Percentiles rank a stretch among this genome's conserved stretches.
Evolutionary conservation across 2,113 vertebrate genomes (phyloP).

Genomic region (Turdus rufiventris): DNA sequence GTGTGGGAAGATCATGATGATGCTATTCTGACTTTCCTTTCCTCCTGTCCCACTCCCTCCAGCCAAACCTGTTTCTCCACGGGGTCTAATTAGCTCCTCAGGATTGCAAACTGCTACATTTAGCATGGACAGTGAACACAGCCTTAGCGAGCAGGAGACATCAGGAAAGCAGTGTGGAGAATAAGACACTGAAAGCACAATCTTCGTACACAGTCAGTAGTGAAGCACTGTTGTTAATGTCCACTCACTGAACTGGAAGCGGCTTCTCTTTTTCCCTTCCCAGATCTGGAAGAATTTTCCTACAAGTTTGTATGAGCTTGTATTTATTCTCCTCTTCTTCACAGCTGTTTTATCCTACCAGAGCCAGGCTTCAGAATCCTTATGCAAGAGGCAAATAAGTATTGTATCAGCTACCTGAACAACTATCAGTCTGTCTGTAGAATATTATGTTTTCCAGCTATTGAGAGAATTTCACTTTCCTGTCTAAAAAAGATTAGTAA

Average conservation of each 20-base stretch:
- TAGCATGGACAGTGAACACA: neutral
- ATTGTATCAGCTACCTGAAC: neutral
- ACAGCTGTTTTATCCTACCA: neutral
- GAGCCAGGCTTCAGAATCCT: neutral
- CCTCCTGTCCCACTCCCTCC: rapidly evolving
- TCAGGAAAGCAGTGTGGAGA: neutral
- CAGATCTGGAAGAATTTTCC: neutral
- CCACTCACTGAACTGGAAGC: neutral
- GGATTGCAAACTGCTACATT: neutral
- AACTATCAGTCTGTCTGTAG: neutral
- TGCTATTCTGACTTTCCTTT: neutral
- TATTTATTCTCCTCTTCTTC: neutral
- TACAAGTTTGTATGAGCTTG: neutral
- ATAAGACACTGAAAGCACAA: neutral
- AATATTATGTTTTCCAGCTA: slow-evolving; percentile 1
- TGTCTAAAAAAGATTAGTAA: slow-evolving; percentile 13
- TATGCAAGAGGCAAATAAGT: neutral
- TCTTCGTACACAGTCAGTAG: neutral
- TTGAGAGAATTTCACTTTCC: slow-evolving; percentile 19
- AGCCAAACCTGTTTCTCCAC: neutral
- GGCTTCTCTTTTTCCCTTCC: neutral
- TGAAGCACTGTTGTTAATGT: neutral
- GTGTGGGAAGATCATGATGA: neutral
- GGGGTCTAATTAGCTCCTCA: neutral
- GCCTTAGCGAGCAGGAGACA: neutral